Evolutionary conservation across 2,113 vertebrate species (phyloP), one percentile per base, ranked within the genome.

Genomic region (Scolopax mira): DNA sequence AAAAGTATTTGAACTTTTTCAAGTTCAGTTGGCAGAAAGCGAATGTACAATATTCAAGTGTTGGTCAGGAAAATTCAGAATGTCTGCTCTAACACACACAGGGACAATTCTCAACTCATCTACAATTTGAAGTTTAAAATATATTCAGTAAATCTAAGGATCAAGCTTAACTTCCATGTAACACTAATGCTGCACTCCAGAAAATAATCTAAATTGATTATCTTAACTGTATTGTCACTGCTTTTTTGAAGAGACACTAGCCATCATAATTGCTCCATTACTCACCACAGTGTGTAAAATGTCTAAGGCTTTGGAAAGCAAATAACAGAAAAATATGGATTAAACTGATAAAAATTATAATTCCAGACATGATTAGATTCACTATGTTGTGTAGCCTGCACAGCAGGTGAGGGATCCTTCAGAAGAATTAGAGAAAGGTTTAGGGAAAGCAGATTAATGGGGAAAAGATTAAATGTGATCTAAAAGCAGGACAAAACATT

Each of bases 401-500:
- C 97, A 98, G 98, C 97, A 98, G 97, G 98, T 97, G 88, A 96
- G 96, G 97, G 78, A 97, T 98, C 97, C 97, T 97, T 97, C 96
- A 96, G 96, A 95, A 97, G 98, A 98, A 98, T 98, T 98, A 98
- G 93, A 93, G 95, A 96, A 98, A 98, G 98, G 96, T 98, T 98
- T 98, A 98, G 97, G 89, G 86, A 98, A 98, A 98, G 97, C 97
- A 98, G 98, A 98, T 98, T 98, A 98, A 97, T 95, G 89, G 94
- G 75, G 61, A 97, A 97, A 97, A 97, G 97, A 98, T 98, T 98
- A 98, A 98, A 96, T 96, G 94, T 93, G 85, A 95, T 98, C 97
- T 97, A 97, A 98, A 97, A 97, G 95, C 97, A 96, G 95, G 94
- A 97, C 96, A 97, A 97, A 98, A 96, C 94, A 95, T 97, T 97